Conservation (phyloP, 2,797 vertebrate species). For the Enteromius radiatus region DNA sequence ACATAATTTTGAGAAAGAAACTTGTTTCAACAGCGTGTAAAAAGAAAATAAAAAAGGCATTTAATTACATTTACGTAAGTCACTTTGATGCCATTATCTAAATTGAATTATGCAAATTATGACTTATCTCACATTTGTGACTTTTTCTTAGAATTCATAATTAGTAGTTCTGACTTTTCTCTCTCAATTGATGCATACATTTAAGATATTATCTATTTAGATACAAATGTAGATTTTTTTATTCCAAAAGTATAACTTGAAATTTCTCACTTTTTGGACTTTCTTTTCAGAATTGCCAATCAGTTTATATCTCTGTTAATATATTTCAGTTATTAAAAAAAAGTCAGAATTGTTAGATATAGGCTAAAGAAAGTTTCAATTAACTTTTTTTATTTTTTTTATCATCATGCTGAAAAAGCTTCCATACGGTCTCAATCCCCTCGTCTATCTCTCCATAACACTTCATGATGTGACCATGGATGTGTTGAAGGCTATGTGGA, state of each 20-base stretch:
- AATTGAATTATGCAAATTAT: neutral
- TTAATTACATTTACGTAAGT: neutral
- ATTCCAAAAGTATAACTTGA: neutral
- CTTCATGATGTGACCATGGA: neutral
- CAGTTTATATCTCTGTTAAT: neutral
- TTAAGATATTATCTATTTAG: neutral
- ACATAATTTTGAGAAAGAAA: neutral
- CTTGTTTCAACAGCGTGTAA: neutral
- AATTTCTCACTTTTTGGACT: neutral
- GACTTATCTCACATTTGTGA: neutral
- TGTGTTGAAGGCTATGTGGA: neutral
- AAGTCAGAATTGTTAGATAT: neutral
- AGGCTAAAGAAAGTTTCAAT: neutral
- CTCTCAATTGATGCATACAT: neutral
- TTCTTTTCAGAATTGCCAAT: too few species aligned
- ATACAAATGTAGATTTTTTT: too few species aligned
- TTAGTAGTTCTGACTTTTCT: neutral
- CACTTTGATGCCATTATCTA: neutral
- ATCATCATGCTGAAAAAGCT: neutral
- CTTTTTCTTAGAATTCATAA: neutral
- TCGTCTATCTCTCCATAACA: conserved; percentile 2
- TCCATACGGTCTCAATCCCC: neutral
- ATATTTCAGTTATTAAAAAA: neutral
- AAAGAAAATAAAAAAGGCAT: neutral
- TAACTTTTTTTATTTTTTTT: neutral